Evolutionary conservation across 2,113 vertebrate species (phyloP), one percentile per base, ranked within the genome.

Genomic region (Oryzias woworae): DNA sequence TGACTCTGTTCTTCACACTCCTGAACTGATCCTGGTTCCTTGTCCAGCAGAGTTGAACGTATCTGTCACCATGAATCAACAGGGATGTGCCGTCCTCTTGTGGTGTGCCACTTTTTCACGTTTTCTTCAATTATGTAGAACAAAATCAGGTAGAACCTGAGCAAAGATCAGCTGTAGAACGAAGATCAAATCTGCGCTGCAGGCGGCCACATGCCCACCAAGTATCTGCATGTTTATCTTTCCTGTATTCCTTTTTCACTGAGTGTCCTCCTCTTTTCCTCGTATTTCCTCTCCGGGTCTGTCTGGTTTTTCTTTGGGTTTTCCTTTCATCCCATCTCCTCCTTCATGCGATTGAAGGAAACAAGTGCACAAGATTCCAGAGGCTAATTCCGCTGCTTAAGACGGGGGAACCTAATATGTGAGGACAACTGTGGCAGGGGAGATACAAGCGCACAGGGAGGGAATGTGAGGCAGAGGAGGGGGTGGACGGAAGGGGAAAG

Each of bases 401-500:
- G 75, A 83, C 54, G n/a, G 46, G 80, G 86, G 65, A 85, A 89
- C 84, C 71, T 87, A 89, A 89, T 89, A 88, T 82, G 82, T 85
- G 87, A 85, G 78, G 88, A 89, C 88, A 89, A 91, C 87, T 88
- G 85, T 80, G 72, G 80, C 67, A 61, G 72, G 84, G 71, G 71
- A 51, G 66, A 72, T 62, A 57, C 58, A 57, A 52, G 46, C 56
- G 47, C 78, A 52, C 69, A 61, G 45, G 41, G 70, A 56, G 73
- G 36, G 66, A 31, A 56, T 59, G 69, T 36, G n/a, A 73, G 51
- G 13, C 58, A 58, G 50, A 64, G 73, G 75, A 82, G 78, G 71
- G 71, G 75, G 48, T 52, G 63, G 62, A 36, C 31, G 50, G 49
- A 73, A 49, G 62, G 66, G 61, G 75, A 56, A 52, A 67, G 61